Base-by-base conservation (phyloP, 2,888 invertebrate species). In the Tipula lateralis region DNA sequence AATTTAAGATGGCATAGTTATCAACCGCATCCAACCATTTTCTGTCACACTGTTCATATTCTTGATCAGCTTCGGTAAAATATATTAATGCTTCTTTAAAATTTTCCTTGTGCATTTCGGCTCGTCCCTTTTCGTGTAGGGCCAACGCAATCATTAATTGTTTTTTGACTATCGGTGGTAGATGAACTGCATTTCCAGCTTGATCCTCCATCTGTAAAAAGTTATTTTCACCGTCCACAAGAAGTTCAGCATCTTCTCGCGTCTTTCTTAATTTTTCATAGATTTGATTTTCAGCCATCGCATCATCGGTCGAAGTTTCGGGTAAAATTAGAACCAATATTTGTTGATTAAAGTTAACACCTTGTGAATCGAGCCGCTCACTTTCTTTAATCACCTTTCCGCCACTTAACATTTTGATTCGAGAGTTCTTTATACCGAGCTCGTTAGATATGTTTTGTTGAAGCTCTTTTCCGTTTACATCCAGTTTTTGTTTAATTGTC, bases 1-100 rank as follows among this genome's bases (percentile, higher is more conserved):
- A 91, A 89, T 96, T 96, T 36, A 96, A 91, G 4, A 96, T 91
- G 0, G 95, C 96, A 90, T 94, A 95, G 90, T 97, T 97, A 90
- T 96, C 96, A 9, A 96, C 96, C 0, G 92, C 90, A 85, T 93
- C 91, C 34, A 96, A 91, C 84, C 44, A 84, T 84, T 84, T 83
- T 9, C 36, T n/a, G 12, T 83, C 83, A 12, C 83, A 83, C 19
- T 83, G 83, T 92, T 92, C 92, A 87, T 95, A 93, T 88, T 93
- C 94, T 81, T 93, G 91, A 87, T 96, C 96, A 0, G 96, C 95
- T 88, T 96, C 96, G 19, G 96, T 89, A 24, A 96, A 91, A 86
- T 96, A 91, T 5, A 96, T 92, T 6, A 96, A 89, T 0, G 96
- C 95, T 19, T 93, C 92, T 0, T 94, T 91, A 87, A 93, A 94